A percentile compares a stretch with the other conserved stretches of the same genome.
phyloP scores from a whole-genome alignment of 2,113 vertebrate genomes.

The Oplegnathus fasciatus region DNA sequence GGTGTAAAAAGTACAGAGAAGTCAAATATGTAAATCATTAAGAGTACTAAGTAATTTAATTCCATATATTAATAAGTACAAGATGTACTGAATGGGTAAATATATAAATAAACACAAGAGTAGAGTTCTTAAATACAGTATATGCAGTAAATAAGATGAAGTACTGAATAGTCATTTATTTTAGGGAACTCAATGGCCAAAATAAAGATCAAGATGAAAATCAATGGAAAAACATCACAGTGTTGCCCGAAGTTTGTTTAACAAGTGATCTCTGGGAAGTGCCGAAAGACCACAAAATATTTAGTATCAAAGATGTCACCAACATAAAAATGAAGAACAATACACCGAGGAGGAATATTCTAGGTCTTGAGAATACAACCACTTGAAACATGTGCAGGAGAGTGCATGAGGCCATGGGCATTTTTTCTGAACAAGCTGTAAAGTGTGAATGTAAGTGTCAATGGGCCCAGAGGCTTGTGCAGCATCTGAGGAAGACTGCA shows the following conservation, averaged over 20 bases:
- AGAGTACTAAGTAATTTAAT: background rate
- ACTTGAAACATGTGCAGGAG: background rate
- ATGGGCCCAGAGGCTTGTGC: background rate
- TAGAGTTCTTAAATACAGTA: background rate
- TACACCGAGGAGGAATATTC: background rate
- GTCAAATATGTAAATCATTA: background rate
- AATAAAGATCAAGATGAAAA: background rate
- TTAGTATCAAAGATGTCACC: background rate
- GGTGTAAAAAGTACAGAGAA: background rate
- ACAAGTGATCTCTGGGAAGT: background rate
- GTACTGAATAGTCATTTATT: background rate
- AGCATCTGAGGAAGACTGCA: background rate
- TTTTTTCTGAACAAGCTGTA: background rate
- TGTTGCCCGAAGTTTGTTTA: background rate
- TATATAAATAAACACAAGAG: too few relatives aligned
- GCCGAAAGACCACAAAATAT: background rate
- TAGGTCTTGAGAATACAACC: background rate
- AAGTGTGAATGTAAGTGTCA: background rate
- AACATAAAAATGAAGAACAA: background rate
- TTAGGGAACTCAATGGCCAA: background rate
- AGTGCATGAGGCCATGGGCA: background rate
- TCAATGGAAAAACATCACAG: background rate
- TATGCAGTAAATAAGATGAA: background rate
- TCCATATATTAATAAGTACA: background rate
- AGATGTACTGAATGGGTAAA: too few relatives aligned